Base-by-base conservation (phyloP, 2,888 invertebrate genomes). In the Philonicus albiceps region DNA sequence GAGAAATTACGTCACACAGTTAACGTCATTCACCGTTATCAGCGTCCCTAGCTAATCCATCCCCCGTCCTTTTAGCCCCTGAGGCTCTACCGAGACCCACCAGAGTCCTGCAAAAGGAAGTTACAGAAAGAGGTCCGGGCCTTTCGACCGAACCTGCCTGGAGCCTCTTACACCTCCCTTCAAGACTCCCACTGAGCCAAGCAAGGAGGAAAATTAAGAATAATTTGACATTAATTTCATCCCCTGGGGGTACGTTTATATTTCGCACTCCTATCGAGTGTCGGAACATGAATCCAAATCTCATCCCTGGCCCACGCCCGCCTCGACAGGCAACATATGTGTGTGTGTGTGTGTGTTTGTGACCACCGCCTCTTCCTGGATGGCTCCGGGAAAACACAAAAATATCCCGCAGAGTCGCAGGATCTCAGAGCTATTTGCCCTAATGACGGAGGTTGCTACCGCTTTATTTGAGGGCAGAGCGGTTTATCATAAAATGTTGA, bases 161-260 rank as follows among this genome's bases (percentile, higher is more conserved):
- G 37, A 76, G 37, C 76, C 43, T 19, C 40, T 37, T 34, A 37
- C 40, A 22, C 11, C 40, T 81, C 22, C 81, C n/a, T 49, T 53
- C 16, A 34, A 83, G 73, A 78, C 37, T 40, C 49, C 84, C 40
- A 72, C 84, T 40, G 73, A 73, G 84, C 2, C 40, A 30, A 30
- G 86, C 64, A 76, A 84, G 86, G 55, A 86, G 75, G 78, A 86
- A 88, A 88, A 88, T 86, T 87, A 87, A 87, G 87, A 86, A 88
- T 87, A 88, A 88, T 88, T 86, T 88, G 87, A 88, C 88, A 87
- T 88, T 87, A 87, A 88, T 88, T 87, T 86, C 83, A 88, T 88
- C 87, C 88, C 87, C 75, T 76, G 83, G 75, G 87, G 86, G 86
- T 73, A 43, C 55, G 72, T 86, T 86, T 86, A 75, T 64, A 86